Base-by-base conservation (phyloP, 1,140 invertebrate genomes). In the Sycobia sp. region DNA sequence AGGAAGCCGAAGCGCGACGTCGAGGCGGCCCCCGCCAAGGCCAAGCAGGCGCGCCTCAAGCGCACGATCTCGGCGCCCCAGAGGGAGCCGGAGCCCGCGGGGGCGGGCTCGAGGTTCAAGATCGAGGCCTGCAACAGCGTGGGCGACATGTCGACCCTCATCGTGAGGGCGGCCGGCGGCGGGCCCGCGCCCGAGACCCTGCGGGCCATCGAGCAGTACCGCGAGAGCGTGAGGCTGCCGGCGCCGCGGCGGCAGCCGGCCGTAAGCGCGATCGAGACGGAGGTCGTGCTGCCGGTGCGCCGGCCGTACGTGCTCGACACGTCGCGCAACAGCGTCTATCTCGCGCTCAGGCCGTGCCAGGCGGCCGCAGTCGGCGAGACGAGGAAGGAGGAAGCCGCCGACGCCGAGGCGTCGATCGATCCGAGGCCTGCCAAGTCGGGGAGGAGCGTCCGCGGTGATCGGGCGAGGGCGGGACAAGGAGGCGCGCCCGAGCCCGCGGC, bases 71-170 rank as follows among this genome's bases (percentile, higher is more conserved):
- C 51, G 2, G 53, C 43, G 10, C 43, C 51, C 0, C 41, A 36
- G 4, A n/a, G 20, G 10, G n/a, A 53, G 51, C 46, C 0, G 41
- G 49, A 9, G 23, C 8, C 4, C 53, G 16, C n/a, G 1, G 44
- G 23, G 54, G 44, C 8, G 27, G 53, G 32, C 13, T 60, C 54
- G 16, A 53, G 63, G 27, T 77, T 73, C 20, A 77, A 78, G 29
- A 62, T 79, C 7, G 78, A 81, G 25, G 77, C 76, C 2, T 73
- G 65, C n/a, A 80, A 82, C 43, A 80, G 76, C 18, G 74, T 73
- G 0, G 78, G 75, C 0, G 78, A 81, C 46, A 73, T 79, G 10
- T 75, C 78, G 0, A 79, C 76, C 1, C 25, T 78, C 0, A 67
- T 62, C 67, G 53, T 77, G 5, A 76, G 71, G 29, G 44, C 71